Base-by-base conservation (phyloP, 1,140 invertebrate genomes). In the Agrilus planipennis region DNA sequence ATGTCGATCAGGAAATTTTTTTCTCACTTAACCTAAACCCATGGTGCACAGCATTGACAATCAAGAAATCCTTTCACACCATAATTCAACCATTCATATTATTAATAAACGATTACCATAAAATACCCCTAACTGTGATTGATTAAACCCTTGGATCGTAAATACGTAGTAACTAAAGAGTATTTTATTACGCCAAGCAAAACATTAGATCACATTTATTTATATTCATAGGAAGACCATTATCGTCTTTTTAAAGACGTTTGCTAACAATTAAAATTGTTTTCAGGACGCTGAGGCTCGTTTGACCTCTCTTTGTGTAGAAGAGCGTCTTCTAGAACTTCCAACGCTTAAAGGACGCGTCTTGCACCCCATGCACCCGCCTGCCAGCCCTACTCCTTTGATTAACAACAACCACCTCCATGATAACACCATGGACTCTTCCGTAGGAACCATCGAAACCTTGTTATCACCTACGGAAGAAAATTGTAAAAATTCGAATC, bases 211-310 rank as follows among this genome's bases (percentile, higher is more conserved):
- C n/a, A n/a, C n/a, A n/a, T 34, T 14, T 14, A 14, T 34, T 14
- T 16, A 14, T 7, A 7, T 34, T 14, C 31, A 2, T 14, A 12
- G 11, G 1, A 14, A 14, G 12, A 14, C 12, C 11, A 12, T 34
- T 34, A 2, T 34, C 2, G 12, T n/a, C n/a, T n/a, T n/a, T n/a
- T n/a, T n/a, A n/a, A n/a, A n/a, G n/a, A 9, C 7, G 12, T 9
- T 27, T 27, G 23, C 12, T 27, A 27, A 27, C 12, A 27, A 27
- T 27, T 27, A 9, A 32, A 10, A 32, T 32, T 32, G 30, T 32
- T 32, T 42, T 41, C 80, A 89, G 42, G 90, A 93, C 63, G 86
- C 89, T 0, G 90, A 93, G 56, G 90, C 90, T 5, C 75, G 90
- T 44, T 66, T 94, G 22, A 91, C 89, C 9, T 84, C 89, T 2